These are phyloP conservation scores for Aphis craccivora DNA, from an alignment of 1,140 invertebrate genomes.

Conservation along the genomic window DNA sequence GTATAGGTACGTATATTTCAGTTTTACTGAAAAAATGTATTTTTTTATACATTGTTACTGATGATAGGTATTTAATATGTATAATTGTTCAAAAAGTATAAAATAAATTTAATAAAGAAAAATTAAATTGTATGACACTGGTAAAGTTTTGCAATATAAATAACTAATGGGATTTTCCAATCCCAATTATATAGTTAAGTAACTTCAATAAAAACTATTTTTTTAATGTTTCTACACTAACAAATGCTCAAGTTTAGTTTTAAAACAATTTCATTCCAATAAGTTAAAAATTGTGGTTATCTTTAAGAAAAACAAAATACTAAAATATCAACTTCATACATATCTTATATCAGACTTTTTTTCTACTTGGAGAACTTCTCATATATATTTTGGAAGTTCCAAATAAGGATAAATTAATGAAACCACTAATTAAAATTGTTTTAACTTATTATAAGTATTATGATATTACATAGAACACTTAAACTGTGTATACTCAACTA, in stretches of 20 bases:
- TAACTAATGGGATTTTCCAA: background rate
- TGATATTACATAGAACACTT: background rate
- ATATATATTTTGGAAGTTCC: background rate
- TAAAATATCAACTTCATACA: background rate
- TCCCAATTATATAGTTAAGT: too few relatives aligned
- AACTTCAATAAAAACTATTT: background rate
- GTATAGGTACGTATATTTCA: too few relatives aligned
- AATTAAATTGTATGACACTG: background rate
- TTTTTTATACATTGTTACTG: background rate
- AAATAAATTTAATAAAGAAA: background rate
- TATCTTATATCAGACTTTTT: constrained; percentile 9
- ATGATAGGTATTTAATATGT: background rate
- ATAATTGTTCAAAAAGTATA: background rate
- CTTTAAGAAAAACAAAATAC: background rate
- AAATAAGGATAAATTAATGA: background rate
- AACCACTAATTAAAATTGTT: background rate
- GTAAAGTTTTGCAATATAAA: background rate
- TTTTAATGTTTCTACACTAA: background rate
- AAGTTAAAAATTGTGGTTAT: background rate
- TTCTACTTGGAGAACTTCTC: background rate
- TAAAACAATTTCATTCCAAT: background rate
- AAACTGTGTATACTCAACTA: constrained; percentile 23
- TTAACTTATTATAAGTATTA: background rate
- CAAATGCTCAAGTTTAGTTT: background rate
- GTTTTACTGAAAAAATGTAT: too few relatives aligned